Conservation (phyloP, 1,140 invertebrate species). For the Drosophila auraria region DNA sequence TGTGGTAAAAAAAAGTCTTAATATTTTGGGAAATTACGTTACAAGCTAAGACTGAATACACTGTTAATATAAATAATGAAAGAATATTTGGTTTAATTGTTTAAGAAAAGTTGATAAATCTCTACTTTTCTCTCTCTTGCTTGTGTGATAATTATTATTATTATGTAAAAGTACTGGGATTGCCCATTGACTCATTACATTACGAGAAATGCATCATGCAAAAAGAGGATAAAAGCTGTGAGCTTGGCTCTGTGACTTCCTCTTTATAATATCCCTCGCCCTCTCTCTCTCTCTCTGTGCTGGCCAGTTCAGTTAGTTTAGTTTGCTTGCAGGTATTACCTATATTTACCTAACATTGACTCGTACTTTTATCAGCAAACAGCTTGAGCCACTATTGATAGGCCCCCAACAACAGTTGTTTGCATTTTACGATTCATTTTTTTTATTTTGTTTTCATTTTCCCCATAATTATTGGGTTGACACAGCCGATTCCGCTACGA, state of each 20-base stretch:
- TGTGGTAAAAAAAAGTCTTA: background rate
- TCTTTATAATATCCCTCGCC: background rate
- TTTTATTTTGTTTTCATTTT: constrained; percentile 4
- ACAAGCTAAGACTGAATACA: background rate
- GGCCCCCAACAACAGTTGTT: constrained; percentile 14
- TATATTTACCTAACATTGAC: constrained; percentile 32
- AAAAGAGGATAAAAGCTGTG: background rate
- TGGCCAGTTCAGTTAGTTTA: background rate
- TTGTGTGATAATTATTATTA: background rate
- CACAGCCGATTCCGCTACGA: background rate
- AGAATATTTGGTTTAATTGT: background rate
- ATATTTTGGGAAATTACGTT: background rate
- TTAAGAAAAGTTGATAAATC: background rate
- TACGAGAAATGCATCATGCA: background rate
- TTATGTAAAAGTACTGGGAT: background rate
- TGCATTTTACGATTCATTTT: constrained; percentile 22
- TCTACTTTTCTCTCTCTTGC: background rate
- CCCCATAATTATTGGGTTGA: constrained; percentile 4
- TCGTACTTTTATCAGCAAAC: constrained; percentile 23
- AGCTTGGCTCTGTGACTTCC: too few relatives aligned
- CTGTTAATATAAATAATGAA: background rate
- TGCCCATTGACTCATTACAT: constrained; percentile 8
- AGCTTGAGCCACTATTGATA: constrained; percentile 10
- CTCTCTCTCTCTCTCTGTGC: background rate
- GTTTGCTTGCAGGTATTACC: constrained; percentile 7